Base-by-base conservation (phyloP, 2,797 vertebrate species). In the Alouatta caraya region DNA sequence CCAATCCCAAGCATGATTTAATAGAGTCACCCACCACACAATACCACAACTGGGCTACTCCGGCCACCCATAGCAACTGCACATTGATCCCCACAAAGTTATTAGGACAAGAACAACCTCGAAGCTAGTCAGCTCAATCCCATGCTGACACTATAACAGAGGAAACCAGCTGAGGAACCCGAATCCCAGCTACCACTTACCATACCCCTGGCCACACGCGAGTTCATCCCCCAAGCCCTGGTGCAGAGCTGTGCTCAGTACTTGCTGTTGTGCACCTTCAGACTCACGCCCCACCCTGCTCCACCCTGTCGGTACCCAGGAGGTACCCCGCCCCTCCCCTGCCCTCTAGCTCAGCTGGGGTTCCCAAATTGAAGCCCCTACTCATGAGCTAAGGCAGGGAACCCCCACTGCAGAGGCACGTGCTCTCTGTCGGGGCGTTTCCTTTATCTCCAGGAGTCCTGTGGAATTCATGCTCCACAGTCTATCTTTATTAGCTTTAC, bases 401-500 rank as follows among this genome's bases (percentile, higher is more conserved):
- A 21, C 1, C 50, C 61, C 28, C 30, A 11, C 14, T 8, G 5
- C 17, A n/a, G 64, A 55, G 44, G 30, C 42, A 17, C 2, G 8
- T 0, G 2, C 44, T 57, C 28, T 30, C 86, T 26, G 8, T 67
- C 28, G 9, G 13, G 37, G 39, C 50, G 81, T 90, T 75, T 70
- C 81, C 83, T 87, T 93, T 85, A 86, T 89, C 88, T 92, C 82
- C 12, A 88, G 84, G 87, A 90, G 78, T 44, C 73, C 52, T 82
- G 50, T 88, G n/a, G 48, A 83, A 93, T 76, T 59, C 82, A n/a
- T 92, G 81, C 67, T 84, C 44, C 67, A 57, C 50, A 93, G 57
- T 24, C n/a, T 24, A 79, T 42, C 88, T 93, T 91, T 83, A 39
- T 95, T 76, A 88, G 37, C n/a, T 97, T 90, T 91, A 59, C 90